Conservation (phyloP, 2,888 invertebrate species). For the Ophion ellenae region DNA sequence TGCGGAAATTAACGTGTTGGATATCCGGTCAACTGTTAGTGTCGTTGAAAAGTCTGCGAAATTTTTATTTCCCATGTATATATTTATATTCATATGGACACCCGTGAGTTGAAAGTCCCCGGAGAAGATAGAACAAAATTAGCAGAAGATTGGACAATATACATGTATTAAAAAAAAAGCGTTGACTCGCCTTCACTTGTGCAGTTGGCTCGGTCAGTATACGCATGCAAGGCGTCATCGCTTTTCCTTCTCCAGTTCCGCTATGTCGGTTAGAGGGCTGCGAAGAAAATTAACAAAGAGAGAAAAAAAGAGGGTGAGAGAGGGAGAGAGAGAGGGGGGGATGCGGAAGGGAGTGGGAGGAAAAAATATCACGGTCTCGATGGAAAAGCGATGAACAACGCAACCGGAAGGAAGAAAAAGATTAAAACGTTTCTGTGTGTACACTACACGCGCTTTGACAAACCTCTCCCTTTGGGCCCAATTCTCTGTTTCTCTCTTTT, state of each 20-base stretch:
- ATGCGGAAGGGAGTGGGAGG: no score
- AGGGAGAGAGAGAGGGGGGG: no score
- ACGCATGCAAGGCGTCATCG: constrained; percentile 21
- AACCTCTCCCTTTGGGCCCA: neutral
- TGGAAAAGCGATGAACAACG: constrained; percentile 25
- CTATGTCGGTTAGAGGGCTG: constrained; percentile 25
- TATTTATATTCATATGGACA: neutral
- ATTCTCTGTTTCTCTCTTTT: neutral
- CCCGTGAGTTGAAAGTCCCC: constrained; percentile 26
- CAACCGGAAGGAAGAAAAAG: constrained; percentile 11
- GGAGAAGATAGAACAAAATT: constrained; percentile 13
- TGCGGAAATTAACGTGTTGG: no score
- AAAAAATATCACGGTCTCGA: neutral
- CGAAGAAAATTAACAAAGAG: constrained; percentile 37
- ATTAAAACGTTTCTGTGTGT: constrained; percentile 24
- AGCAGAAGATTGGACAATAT: neutral
- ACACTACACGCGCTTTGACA: constrained; percentile 7
- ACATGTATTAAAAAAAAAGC: constrained; percentile 6
- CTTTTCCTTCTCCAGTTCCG: constrained; percentile 13
- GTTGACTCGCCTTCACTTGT: constrained; percentile 21
- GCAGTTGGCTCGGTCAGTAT: constrained; percentile 6
- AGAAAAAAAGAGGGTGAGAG: no score
- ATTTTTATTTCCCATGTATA: neutral
- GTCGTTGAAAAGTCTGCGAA: no score
- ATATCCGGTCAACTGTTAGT: no score